These are phyloP conservation scores for Cynopterus sphinx DNA, from an alignment of 2,797 vertebrate species.

Conservation along the genomic window DNA sequence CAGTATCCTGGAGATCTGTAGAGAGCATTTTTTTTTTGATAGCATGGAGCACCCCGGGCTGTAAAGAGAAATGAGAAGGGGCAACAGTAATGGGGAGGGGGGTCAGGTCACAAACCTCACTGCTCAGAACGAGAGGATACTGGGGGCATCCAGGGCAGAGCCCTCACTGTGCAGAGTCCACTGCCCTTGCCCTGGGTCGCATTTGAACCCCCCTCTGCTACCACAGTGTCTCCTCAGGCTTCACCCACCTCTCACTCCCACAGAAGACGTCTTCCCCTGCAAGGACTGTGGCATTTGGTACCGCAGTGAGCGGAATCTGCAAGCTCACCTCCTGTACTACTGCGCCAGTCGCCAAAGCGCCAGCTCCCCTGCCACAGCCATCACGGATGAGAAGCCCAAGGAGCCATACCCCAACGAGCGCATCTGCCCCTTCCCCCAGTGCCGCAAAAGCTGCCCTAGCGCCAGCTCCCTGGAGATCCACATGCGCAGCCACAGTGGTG, in stretches of 20 bases:
- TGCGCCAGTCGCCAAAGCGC: conserved; percentile 95
- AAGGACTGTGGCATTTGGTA: conserved; percentile 99
- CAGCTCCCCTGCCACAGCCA: conserved; percentile 85
- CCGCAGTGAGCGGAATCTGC: conserved; percentile 96
- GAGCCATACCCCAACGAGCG: conserved; percentile 96
- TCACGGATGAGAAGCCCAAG: conserved; percentile 92
- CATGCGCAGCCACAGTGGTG: conserved; percentile 98
- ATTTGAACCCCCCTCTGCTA: background rate
- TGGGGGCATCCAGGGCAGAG: fast-evolving
- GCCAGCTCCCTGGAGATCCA: conserved; percentile 99
- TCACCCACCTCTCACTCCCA: background rate
- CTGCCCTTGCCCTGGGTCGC: background rate
- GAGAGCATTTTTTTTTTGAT: no score
- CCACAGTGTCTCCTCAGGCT: background rate
- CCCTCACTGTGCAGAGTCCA: no score
- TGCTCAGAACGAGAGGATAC: fast-evolving
- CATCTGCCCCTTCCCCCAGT: conserved; percentile 96
- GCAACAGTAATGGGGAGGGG: background rate
- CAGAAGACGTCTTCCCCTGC: conserved; percentile 98
- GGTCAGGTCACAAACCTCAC: background rate
- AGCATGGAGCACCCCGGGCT: background rate
- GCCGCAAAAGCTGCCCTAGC: conserved; percentile 98
- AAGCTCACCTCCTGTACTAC: conserved; percentile 98
- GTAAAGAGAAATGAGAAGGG: background rate
- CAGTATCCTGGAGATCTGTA: background rate